Evolutionary conservation across 2,888 invertebrate genomes (phyloP), one percentile per base, ranked within the genome.

Genomic region (Troilus luridus): DNA sequence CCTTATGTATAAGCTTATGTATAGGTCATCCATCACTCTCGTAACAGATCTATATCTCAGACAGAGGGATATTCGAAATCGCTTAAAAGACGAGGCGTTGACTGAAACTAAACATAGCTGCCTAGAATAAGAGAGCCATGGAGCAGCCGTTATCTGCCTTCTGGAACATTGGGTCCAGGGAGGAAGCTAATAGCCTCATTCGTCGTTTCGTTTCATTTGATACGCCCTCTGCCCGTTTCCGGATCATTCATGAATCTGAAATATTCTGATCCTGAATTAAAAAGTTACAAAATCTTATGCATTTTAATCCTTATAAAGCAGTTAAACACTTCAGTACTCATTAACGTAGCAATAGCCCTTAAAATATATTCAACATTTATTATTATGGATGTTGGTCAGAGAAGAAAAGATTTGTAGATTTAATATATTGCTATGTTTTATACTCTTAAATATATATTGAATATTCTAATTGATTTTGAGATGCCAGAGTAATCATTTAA

Each of bases 121-220:
- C 2, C 72, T 41, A 27, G 72, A 41, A 77, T 41, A 77, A 77
- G 41, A 3, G 8, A 41, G 72, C 72, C 14, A 41, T 77, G 85
- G 56, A 85, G 85, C 85, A 85, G 85, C 85, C 56, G 85, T n/a
- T 85, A 85, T 85, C 85, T 56, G 12, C n/a, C 56, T 85, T 85
- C 85, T 85, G 85, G 56, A 56, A 21, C 85, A 85, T 85, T 85
- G 54, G 56, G 56, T 58, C 58, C 85, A 58, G 56, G 21, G 54
- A 85, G 85, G 56, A 56, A 85, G 56, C 56, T 85, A 85, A 85
- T n/a, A 21, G 54, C 56, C 85, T 58, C 85, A 85, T 77, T 77
- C 85, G 56, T 85, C 85, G 54, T 58, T 85, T 85, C 85, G 56
- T 85, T 58, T 85, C 85, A 54, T 85, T 85, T 77, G 21, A 27